Evolutionary conservation across 2,797 vertebrate species (phyloP).

Genomic region (Chelon labrosus): DNA sequence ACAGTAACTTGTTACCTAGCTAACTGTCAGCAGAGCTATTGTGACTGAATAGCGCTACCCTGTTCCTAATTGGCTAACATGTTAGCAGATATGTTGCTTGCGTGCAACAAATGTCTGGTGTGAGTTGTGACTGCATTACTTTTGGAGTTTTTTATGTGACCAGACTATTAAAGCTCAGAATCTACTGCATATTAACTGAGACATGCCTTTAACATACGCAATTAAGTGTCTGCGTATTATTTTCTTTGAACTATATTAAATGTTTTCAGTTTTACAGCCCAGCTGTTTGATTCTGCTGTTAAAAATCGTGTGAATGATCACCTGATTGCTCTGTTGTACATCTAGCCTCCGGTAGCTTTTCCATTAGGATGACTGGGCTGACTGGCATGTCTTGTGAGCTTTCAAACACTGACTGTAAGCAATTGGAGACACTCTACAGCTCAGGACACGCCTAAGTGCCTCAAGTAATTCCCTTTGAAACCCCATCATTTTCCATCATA

Average conservation of each 20-base stretch:
- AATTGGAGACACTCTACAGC: conserved; percentile 9
- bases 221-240: too few species aligned
- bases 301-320: background rate
- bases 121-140: background rate
- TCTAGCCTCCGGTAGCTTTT: background rate
- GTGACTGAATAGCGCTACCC: background rate
- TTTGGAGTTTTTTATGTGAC: background rate
- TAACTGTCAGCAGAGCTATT: background rate
- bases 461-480: conserved; percentile 37
- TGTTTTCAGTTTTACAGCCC: background rate
- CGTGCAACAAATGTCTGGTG: too few species aligned
- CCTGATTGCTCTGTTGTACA: background rate
- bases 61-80: background rate
- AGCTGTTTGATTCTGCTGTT: background rate
- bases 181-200: background rate
- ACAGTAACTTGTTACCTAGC: too few species aligned
- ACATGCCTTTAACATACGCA: too few species aligned
- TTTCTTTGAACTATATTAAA: too few species aligned
- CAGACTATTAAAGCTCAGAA: background rate
- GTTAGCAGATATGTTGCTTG: too few species aligned
- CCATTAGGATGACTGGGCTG: background rate
- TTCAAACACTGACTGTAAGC: conserved; percentile 13
- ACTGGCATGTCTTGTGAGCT: conserved; percentile 17
- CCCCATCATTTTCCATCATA: conserved; percentile 31
- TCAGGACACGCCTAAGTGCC: conserved; percentile 18